A percentile compares a stretch with the other conserved stretches of the same genome.
phyloP scores from a whole-genome alignment of 2,113 vertebrate genomes.

The Tetraodon nigroviridis region DNA sequence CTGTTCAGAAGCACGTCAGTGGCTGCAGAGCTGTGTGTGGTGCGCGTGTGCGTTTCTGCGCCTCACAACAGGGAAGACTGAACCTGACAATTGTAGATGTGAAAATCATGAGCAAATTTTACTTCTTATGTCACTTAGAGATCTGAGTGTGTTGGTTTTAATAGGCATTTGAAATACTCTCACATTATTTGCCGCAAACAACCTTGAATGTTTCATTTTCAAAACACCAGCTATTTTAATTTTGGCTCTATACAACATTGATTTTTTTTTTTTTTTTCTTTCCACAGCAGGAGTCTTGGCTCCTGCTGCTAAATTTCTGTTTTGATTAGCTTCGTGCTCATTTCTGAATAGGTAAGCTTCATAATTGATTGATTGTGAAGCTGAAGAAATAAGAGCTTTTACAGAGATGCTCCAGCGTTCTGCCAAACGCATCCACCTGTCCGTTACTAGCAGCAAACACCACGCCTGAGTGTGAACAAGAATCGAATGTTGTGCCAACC shows the following conservation, averaged over 20 bases:
- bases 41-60: slow-evolving; percentile 8
- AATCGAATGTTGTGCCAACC: slow-evolving; percentile 12
- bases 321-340: background rate
- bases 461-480: slow-evolving; percentile 1
- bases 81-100: too few relatives aligned
- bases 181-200: background rate
- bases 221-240: background rate
- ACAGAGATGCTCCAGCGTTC: slow-evolving; percentile 41
- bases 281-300: background rate
- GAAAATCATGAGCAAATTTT: too few relatives aligned
- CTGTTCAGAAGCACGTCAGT: slow-evolving; percentile 56
- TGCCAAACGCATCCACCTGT: slow-evolving; percentile 41
- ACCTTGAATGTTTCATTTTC: background rate
- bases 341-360: background rate
- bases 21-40: slow-evolving; percentile 49
- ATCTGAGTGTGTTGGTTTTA: slow-evolving; percentile 21
- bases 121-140: too few relatives aligned
- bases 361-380: background rate
- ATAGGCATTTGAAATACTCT: background rate
- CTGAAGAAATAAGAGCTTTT: too few relatives aligned
- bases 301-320: background rate
- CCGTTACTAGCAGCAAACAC: slow-evolving; percentile 41
- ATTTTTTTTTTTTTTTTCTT: background rate
- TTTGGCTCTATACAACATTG: background rate
- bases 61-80: background rate